These are phyloP conservation scores for Rallus crepitans DNA, from an alignment of 2,797 vertebrate genomes.

Conservation along the genomic window DNA sequence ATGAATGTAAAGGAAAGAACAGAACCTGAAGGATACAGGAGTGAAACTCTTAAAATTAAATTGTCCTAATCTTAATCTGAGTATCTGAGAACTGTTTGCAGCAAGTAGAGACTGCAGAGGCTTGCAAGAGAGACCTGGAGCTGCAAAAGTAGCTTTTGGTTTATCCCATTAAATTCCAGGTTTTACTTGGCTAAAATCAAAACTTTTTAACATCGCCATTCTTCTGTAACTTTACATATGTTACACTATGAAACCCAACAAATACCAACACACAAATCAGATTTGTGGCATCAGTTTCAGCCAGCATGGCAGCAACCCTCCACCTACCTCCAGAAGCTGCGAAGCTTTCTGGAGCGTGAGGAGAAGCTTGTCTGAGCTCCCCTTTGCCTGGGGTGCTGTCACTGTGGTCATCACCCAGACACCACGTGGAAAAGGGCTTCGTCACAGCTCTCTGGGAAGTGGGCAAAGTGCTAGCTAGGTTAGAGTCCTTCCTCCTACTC, in stretches of 20 bases:
- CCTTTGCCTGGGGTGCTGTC: accelerated
- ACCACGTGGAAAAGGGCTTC: not conserved
- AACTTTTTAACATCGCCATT: not conserved
- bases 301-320: accelerated
- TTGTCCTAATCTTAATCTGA: not conserved
- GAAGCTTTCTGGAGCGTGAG: not conserved
- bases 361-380: not conserved
- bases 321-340: too few species aligned
- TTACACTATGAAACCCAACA: not conserved
- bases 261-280: accelerated
- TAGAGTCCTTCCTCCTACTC: not conserved
- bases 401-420: not conserved
- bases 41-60: not conserved
- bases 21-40: not conserved
- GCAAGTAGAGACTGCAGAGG: not conserved
- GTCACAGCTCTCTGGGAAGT: not conserved
- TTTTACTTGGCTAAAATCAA: not conserved
- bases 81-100: not conserved
- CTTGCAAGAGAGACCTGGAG: not conserved
- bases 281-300: not conserved
- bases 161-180: not conserved
- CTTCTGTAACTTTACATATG: not conserved
- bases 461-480: not conserved
- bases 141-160: not conserved
- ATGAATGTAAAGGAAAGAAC: not conserved